These are phyloP conservation scores for Hyposmocoma kahamanoa DNA, from an alignment of 1,140 invertebrate genomes.

Conservation along the genomic window DNA sequence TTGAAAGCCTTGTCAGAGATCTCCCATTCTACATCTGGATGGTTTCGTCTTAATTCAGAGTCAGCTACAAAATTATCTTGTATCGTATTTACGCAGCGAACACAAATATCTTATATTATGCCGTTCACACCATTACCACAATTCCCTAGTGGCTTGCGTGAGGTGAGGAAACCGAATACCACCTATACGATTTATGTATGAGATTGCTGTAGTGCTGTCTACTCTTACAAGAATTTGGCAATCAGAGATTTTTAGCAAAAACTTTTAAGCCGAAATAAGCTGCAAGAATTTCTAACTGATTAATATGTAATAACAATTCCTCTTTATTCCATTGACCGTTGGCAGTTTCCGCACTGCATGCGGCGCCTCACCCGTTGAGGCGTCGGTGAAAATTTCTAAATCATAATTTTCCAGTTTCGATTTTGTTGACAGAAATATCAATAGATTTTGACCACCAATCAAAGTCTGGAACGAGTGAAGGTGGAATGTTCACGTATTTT, in stretches of 20 bases:
- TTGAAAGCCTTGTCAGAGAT: background rate
- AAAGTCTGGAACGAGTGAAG: background rate
- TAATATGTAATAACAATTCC: background rate
- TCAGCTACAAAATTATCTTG: background rate
- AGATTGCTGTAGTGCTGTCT: background rate
- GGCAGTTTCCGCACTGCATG: background rate
- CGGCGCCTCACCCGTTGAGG: background rate
- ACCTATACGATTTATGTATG: background rate
- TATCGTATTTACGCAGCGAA: constrained; percentile 3
- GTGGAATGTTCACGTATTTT: constrained; percentile 3
- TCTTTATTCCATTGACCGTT: background rate
- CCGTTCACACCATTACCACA: constrained; percentile 8
- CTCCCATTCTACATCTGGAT: constrained; percentile 5
- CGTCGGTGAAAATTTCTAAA: constrained; percentile 1
- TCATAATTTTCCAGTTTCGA: background rate
- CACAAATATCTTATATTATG: constrained; percentile 4
- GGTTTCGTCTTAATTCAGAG: background rate
- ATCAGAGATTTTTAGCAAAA: background rate
- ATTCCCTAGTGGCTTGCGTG: background rate
- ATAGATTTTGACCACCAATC: constrained; percentile 7
- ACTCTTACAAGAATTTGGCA: constrained; percentile 3
- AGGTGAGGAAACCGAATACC: background rate
- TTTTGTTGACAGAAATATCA: constrained; percentile 1
- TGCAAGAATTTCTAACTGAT: background rate
- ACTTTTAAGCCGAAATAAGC: background rate